A percentile compares a stretch with the other conserved stretches of the same genome.
Evolutionary conservation across 1,140 invertebrate genomes (phyloP).

Genomic region (Mesaphorura yosii): DNA sequence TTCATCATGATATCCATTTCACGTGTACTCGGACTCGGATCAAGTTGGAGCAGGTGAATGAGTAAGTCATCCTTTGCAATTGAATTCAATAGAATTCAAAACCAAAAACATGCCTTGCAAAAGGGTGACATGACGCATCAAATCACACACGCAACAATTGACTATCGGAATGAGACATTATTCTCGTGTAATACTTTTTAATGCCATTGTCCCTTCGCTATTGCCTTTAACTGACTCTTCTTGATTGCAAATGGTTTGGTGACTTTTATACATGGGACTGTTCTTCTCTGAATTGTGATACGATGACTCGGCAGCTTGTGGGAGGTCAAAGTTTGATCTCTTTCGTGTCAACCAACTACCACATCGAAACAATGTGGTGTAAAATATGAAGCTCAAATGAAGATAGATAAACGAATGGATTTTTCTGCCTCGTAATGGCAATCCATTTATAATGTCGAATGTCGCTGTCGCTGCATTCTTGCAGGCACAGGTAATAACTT

Average conservation of each 20-base stretch:
- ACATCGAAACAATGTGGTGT: too few species aligned
- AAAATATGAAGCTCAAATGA: slow-evolving; percentile 4
- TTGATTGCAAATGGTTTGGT: not conserved
- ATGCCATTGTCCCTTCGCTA: not conserved
- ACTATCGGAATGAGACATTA: not conserved
- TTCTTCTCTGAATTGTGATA: not conserved
- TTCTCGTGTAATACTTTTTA: not conserved
- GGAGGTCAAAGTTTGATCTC: slow-evolving; percentile 26
- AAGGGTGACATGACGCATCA: not conserved
- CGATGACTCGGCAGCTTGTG: slow-evolving; percentile 24
- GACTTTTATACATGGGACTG: not conserved
- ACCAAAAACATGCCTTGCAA: too few species aligned
- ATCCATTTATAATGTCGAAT: slow-evolving; percentile 22
- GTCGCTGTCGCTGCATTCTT: not conserved
- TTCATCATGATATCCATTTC: too few species aligned
- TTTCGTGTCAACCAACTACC: slow-evolving; percentile 24
- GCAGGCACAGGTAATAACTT: not conserved
- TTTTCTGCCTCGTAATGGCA: slow-evolving; percentile 25
- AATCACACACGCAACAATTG: not conserved
- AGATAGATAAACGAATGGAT: not conserved
- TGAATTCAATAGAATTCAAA: too few species aligned
- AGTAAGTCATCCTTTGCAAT: too few species aligned
- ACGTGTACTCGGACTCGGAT: too few species aligned
- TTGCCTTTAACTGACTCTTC: not conserved
- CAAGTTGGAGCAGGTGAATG: too few species aligned